These are phyloP conservation scores for Chamaetylas fuelleborni DNA, from an alignment of 2,113 vertebrate species.

Conservation along the genomic window DNA sequence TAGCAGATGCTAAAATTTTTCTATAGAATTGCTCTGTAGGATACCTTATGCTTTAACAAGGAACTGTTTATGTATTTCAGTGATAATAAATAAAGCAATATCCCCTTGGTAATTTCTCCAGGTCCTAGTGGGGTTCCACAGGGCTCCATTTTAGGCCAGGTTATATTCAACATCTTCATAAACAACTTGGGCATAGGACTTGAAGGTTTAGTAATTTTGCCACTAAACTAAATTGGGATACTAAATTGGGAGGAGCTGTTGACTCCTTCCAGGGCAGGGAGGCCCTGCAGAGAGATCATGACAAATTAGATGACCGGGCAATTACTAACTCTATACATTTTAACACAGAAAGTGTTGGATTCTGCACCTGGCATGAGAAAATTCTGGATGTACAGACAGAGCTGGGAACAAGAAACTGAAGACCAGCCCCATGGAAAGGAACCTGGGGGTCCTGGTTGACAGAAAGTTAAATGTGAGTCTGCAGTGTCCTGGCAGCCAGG, in stretches of 20 bases:
- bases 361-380: not conserved
- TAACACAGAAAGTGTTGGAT: not conserved
- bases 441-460: accelerated
- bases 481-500: not conserved
- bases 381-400: not conserved
- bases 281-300: not conserved
- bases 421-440: accelerated
- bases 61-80: not conserved
- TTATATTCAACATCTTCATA: not conserved
- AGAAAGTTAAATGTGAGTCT: accelerated
- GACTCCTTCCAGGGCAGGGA: accelerated
- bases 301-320: not conserved
- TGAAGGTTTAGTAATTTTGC: not conserved
- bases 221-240: not conserved
- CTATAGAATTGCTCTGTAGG: not conserved
- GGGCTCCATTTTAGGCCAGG: not conserved
- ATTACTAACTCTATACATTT: not conserved
- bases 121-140: not conserved
- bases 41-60: not conserved
- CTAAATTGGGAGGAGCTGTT: not conserved
- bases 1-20: not conserved
- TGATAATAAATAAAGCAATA: not conserved
- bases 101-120: not conserved
- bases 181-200: not conserved
- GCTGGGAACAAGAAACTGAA: accelerated